These are phyloP conservation scores for Paracanthobrama guichenoti DNA, from an alignment of 2,113 vertebrate genomes.

Conservation along the genomic window DNA sequence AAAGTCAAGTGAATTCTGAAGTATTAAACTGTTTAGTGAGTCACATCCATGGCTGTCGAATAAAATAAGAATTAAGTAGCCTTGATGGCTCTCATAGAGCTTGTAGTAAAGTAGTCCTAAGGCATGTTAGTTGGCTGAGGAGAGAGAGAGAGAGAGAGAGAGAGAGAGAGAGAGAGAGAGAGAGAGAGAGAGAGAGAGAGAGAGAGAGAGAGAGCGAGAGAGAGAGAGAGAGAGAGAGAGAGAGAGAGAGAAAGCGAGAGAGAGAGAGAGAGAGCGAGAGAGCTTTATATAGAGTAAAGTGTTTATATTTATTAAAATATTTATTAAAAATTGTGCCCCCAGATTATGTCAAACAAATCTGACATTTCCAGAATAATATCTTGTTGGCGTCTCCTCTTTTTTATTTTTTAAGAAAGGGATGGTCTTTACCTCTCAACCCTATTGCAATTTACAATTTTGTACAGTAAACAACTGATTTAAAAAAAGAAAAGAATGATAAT, in stretches of 20 bases:
- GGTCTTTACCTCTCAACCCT: neutral
- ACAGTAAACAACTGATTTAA: neutral
- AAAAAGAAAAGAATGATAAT: too few species aligned
- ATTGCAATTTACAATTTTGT: neutral
- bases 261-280: too few species aligned
- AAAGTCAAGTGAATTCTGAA: slow-evolving; percentile 11
- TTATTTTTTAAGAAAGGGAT: too few species aligned
- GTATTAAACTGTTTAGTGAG: slow-evolving; percentile 7
- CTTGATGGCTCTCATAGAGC: slow-evolving; percentile 12
- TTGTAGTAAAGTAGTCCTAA: neutral
- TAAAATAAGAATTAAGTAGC: slow-evolving; percentile 49
- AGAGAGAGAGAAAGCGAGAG: too few species aligned
- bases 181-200: too few species aligned
- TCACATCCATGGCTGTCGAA: neutral
- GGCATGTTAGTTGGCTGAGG: slow-evolving; percentile 20
- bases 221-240: neutral
- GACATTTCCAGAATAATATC: neutral
- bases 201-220: neutral
- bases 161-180: too few species aligned
- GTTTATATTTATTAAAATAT: neutral
- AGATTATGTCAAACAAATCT: too few species aligned
- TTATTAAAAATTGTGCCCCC: too few species aligned
- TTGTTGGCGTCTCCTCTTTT: neutral
- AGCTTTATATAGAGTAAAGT: neutral
- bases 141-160: neutral